Conservation (phyloP, 2,888 invertebrate genomes). For the Eupithecia vulgata region DNA sequence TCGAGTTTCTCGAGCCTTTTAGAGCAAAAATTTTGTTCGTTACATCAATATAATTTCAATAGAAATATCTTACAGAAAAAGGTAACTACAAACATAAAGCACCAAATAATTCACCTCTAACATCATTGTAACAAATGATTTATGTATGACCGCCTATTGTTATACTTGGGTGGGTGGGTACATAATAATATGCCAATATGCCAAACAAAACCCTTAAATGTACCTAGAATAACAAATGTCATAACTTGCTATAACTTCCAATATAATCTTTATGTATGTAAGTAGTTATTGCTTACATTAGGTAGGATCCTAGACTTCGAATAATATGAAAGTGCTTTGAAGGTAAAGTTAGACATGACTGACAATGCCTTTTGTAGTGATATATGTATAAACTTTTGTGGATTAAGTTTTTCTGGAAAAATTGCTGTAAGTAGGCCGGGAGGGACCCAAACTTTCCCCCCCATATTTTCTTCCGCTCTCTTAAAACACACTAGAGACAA, state of each 20-base stretch:
- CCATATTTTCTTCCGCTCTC: neutral
- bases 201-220: slow-evolving; percentile 29
- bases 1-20: neutral
- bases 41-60: neutral
- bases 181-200: too few relatives aligned
- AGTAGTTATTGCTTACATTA: neutral
- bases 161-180: too few relatives aligned
- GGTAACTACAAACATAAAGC: slow-evolving; percentile 28
- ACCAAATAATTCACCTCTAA: slow-evolving; percentile 31
- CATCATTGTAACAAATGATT: slow-evolving; percentile 42
- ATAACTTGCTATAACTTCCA: slow-evolving; percentile 25
- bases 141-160: slow-evolving; percentile 36
- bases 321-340: neutral
- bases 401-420: neutral
- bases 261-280: too few relatives aligned
- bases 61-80: slow-evolving; percentile 21
- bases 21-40: neutral
- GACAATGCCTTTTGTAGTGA: neutral
- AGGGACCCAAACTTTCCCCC: neutral
- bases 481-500: neutral
- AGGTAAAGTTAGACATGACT: neutral
- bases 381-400: neutral
- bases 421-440: neutral
- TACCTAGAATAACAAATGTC: slow-evolving; percentile 16
- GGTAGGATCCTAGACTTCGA: neutral